Percentiles rank a stretch among this genome's conserved stretches.
phyloP scores from a whole-genome alignment of 2,113 vertebrate species.

The Paracanthobrama guichenoti region DNA sequence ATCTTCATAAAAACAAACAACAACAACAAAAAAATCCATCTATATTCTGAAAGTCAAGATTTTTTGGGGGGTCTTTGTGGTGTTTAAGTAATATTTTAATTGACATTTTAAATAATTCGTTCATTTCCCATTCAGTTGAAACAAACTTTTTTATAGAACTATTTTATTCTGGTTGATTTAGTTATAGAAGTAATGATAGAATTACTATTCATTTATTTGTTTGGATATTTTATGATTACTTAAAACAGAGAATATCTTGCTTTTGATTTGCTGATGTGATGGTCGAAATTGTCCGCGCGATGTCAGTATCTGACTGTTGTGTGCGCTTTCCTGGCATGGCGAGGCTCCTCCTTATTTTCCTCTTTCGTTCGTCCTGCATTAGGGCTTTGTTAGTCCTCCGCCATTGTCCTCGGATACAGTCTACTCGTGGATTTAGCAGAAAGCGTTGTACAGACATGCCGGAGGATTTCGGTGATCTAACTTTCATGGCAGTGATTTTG shows the following conservation, averaged over 20 bases:
- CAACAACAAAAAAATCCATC: neutral
- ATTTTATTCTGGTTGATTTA: too few relatives aligned
- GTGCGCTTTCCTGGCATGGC: neutral
- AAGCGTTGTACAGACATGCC: neutral
- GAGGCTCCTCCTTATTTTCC: constrained; percentile 60
- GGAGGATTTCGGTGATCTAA: neutral
- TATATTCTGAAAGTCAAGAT: neutral
- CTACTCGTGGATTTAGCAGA: neutral
- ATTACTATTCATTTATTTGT: neutral
- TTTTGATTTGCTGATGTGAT: neutral
- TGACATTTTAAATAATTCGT: neutral
- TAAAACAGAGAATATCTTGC: neutral
- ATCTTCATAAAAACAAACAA: too few relatives aligned
- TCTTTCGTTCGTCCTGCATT: constrained; percentile 5
- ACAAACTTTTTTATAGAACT: neutral
- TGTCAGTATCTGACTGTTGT: constrained; percentile 63
- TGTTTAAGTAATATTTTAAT: neutral
- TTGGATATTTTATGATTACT: neutral
- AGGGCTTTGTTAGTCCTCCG: constrained; percentile 65
- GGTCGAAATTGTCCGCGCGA: constrained; percentile 52
- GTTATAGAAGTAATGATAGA: too few relatives aligned
- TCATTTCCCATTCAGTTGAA: neutral
- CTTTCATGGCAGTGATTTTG: neutral
- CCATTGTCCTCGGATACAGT: constrained; percentile 25
- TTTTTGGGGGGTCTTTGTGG: neutral